Base-by-base conservation (phyloP, 2,888 invertebrate species). In the Amiota mariae region DNA sequence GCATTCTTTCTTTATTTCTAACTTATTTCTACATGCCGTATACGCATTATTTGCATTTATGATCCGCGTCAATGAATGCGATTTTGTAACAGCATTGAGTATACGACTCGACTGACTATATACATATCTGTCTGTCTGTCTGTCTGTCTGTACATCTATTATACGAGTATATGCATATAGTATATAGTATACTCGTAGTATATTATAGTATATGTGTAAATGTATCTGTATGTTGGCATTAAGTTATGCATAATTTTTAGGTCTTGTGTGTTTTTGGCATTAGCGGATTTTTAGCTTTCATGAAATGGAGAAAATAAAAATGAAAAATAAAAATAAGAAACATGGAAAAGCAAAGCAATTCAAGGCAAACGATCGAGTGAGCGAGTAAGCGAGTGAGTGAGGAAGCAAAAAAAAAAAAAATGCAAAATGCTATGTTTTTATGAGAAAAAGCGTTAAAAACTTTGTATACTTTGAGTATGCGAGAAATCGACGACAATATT, bases 261-360 rank as follows among this genome's bases (percentile, higher is more conserved):
- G 18, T 54, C 54, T 12, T 54, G 54, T 54, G 54, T 54, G 54
- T 64, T 36, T 64, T 36, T 24, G 64, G 15, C 46, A 64, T 15
- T 46, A 36, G 64, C 64, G 36, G 46, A 64, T 36, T 64, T 47
- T 15, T 36, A 36, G 36, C 36, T 36, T 36, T 36, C 36, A 36
- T 36, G 36, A 36, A 71, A 63, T 18, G 15, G 10, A 61, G 46
- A 18, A 72, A 73, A 76, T 48, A 64, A 75, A 71, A 78, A 70
- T 76, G n/a, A 72, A 54, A 9, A 59, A 20, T 20, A 48, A 51
- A 64, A 61, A 68, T 67, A 64, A 63, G 57, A 70, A 66, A 77
- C 48, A 72, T 63, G 71, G 61, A 72, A 68, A 75, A 75, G 48
- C 15, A 56, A 56, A 63, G 74, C 76, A 76, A 79, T n/a, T 24